Evolutionary conservation across 2,113 vertebrate species (phyloP).

Genomic region (Leuciscus idus): DNA sequence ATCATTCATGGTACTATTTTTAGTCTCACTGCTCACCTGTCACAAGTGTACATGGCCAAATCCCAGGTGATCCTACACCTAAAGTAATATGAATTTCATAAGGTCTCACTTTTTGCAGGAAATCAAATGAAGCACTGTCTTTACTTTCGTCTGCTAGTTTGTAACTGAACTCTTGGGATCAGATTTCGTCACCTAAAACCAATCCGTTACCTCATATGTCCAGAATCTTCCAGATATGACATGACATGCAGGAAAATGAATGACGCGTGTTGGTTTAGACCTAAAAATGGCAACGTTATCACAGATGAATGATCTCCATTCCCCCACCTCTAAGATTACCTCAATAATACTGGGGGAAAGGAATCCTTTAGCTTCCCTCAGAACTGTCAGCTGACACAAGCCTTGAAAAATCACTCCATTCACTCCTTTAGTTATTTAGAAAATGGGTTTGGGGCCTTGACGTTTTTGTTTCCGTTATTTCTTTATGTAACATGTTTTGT

Average conservation of each 20-base stretch:
- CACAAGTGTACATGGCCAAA: slow-evolving; percentile 16
- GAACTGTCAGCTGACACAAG: neutral
- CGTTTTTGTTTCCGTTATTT: neutral
- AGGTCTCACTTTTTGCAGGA: neutral
- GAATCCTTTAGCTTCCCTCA: slow-evolving; percentile 36
- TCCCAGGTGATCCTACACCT: neutral
- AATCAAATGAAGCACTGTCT: slow-evolving; percentile 22
- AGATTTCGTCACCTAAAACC: slow-evolving; percentile 15
- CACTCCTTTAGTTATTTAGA: slow-evolving; percentile 25
- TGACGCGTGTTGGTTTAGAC: slow-evolving; percentile 28
- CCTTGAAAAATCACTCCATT: slow-evolving; percentile 34
- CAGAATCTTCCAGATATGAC: slow-evolving; percentile 27
- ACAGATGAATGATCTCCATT: slow-evolving; percentile 44
- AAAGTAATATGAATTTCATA: slow-evolving; percentile 16
- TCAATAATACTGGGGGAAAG: slow-evolving; percentile 34
- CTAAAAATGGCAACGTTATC: slow-evolving; percentile 36
- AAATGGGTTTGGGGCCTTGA: neutral
- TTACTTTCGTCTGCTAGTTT: neutral
- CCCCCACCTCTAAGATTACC: slow-evolving; percentile 33
- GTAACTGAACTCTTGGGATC: neutral
- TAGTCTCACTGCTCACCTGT: slow-evolving; percentile 5
- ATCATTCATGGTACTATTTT: slow-evolving; percentile 14
- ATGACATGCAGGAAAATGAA: slow-evolving; percentile 36
- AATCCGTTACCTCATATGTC: slow-evolving; percentile 15
- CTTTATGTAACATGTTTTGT: neutral